Conservation (phyloP, 2,113 vertebrate species). For the Plecotus auritus region DNA sequence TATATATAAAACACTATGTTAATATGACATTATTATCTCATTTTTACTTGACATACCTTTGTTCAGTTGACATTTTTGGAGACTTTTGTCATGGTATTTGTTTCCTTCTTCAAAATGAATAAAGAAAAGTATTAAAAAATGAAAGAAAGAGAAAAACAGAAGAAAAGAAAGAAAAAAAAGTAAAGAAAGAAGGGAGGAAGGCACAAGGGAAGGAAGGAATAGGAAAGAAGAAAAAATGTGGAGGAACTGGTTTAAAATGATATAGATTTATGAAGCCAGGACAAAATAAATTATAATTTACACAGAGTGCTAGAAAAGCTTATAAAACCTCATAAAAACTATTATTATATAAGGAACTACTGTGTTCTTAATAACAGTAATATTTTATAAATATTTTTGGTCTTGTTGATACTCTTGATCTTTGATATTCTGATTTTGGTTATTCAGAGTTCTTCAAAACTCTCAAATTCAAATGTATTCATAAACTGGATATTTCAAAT, state of each 20-base stretch:
- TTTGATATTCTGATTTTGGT: not conserved
- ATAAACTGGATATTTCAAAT: not conserved
- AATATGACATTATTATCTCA: not conserved
- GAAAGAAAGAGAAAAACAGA: not conserved
- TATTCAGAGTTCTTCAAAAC: not conserved
- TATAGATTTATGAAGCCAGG: not conserved
- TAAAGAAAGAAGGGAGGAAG: no score
- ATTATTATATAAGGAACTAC: not conserved
- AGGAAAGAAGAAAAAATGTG: not conserved
- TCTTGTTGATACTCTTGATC: not conserved
- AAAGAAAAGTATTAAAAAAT: not conserved
- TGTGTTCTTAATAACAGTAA: not conserved
- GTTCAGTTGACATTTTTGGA: not conserved
- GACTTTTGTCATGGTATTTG: not conserved
- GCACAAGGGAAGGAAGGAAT: not conserved
- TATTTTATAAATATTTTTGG: not conserved
- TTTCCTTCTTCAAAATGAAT: not conserved
- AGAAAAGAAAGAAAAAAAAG: no score
- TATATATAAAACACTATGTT: not conserved
- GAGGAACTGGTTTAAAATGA: not conserved
- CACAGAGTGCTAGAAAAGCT: not conserved
- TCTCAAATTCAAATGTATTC: not conserved
- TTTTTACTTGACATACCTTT: not conserved
- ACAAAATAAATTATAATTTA: not conserved
- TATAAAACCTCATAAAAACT: not conserved